Conservation (phyloP, 2,113 vertebrate genomes). For the Eudyptes chrysolophus region DNA sequence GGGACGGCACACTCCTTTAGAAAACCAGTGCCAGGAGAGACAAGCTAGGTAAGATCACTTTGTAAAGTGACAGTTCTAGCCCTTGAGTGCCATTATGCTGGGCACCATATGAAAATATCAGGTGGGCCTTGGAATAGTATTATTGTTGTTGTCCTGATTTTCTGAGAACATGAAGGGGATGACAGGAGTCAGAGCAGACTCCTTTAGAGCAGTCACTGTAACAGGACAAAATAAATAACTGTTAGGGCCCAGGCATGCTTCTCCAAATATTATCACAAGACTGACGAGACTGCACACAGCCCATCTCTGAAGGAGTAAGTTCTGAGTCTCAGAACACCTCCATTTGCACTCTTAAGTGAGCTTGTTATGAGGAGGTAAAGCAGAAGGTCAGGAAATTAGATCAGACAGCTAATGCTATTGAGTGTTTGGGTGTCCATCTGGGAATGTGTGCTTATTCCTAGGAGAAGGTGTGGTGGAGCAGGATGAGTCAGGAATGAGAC, state of each 20-base stretch:
- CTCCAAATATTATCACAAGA: neutral
- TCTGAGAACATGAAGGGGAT: neutral
- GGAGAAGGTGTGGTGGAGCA: neutral
- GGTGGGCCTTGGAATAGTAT: neutral
- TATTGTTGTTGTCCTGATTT: neutral
- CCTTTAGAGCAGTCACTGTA: neutral
- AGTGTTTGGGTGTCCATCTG: neutral
- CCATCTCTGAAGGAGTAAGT: neutral
- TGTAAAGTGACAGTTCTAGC: neutral
- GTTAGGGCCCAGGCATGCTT: neutral
- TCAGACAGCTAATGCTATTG: neutral
- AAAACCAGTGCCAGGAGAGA: neutral
- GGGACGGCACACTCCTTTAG: neutral
- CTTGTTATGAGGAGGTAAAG: neutral
- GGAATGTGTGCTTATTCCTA: neutral
- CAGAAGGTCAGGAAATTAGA: neutral
- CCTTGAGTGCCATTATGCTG: neutral
- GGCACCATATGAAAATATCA: neutral
- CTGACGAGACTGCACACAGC: neutral
- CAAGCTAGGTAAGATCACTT: accelerated
- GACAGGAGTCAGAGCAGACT: neutral
- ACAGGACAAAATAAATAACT: neutral
- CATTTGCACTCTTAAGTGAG: neutral
- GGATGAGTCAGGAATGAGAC: neutral
- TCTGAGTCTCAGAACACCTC: neutral